Evolutionary conservation across 1,140 invertebrate genomes (phyloP).

Genomic region (Atopsyche davidsoni): DNA sequence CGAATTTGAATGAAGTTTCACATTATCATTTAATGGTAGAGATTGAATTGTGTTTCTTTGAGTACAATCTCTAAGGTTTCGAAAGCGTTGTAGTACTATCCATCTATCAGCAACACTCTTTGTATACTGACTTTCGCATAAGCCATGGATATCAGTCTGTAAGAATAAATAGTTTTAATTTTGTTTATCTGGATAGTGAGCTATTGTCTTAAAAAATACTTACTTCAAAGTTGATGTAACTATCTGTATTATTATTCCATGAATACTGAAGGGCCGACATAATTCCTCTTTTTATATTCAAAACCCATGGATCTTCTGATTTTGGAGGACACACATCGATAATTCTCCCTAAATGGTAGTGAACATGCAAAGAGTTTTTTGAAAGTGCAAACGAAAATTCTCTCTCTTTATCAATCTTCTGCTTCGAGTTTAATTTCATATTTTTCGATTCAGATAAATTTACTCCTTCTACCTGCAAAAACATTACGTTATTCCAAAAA

Average conservation of each 20-base stretch:
- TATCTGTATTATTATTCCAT: constrained; percentile 9
- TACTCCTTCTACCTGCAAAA: constrained; percentile 12
- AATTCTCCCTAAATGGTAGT: constrained; percentile 13
- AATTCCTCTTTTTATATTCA: constrained; percentile 23
- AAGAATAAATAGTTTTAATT: constrained; percentile 2
- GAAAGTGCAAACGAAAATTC: constrained; percentile 3
- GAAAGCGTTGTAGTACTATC: constrained; percentile 15
- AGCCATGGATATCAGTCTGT: constrained; percentile 18
- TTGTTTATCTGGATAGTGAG: too few relatives aligned
- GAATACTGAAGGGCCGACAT: constrained; percentile 21
- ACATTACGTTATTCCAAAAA: constrained; percentile 6
- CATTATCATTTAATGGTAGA: too few relatives aligned
- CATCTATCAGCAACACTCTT: constrained; percentile 17
- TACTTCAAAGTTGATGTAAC: not conserved
- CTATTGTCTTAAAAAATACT: not conserved
- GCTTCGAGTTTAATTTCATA: not conserved
- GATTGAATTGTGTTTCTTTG: too few relatives aligned
- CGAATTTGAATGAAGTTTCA: too few relatives aligned
- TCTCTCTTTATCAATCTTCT: not conserved
- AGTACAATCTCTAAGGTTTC: constrained; percentile 13
- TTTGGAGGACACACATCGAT: constrained; percentile 9
- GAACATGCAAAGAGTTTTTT: constrained; percentile 10
- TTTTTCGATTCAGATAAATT: not conserved
- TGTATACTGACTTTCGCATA: constrained; percentile 14
- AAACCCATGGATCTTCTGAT: constrained; percentile 15